Evolutionary conservation across 2,888 invertebrate species (phyloP), one percentile per base, ranked within the genome.

Genomic region (Dasysyrphus tricinctus): DNA sequence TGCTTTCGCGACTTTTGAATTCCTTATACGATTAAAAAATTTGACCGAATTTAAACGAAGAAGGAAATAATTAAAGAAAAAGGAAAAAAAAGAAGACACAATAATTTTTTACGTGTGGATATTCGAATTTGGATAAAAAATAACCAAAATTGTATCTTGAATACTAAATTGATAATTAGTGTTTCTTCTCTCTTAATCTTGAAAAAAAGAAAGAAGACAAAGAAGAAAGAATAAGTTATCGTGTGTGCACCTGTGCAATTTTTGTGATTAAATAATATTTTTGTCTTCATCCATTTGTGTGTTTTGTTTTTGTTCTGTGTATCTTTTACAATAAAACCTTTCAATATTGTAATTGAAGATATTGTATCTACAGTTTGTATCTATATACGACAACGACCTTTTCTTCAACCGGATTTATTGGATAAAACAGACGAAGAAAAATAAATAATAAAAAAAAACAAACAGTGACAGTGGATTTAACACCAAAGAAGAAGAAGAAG

Each of bases 351-450:
- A 32, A 44, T 56, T 54, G 77, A 73, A 73, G 56, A 70, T 67
- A 57, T 57, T 59, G 37, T 32, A 63, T 63, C 39, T 39, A 42
- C 42, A 42, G 32, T 32, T 59, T 59, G 37, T 59, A 61, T 61
- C 44, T 65, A n/a, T 16, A 54, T 14, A 79, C 9, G 74, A 72
- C 79, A 85, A 73, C 80, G 84, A 85, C 84, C 76, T 85, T 80
- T 85, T 84, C 76, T 67, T 69, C 61, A 77, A 85, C 76, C 76
- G 80, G 84, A 80, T 85, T 85, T 77, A 80, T 80, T 85, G 73
- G 73, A 80, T 85, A 85, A 80, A 85, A 80, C 80, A 85, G 42
- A 47, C 49, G 59, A 73, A 77, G 76, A 44, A 84, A 61, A 79
- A 57, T 24, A 59, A 81, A 69, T 72, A 39, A 54, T 39, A 39